phyloP scores from a whole-genome alignment of 2,888 invertebrate species.

The Acronicta leporina region DNA sequence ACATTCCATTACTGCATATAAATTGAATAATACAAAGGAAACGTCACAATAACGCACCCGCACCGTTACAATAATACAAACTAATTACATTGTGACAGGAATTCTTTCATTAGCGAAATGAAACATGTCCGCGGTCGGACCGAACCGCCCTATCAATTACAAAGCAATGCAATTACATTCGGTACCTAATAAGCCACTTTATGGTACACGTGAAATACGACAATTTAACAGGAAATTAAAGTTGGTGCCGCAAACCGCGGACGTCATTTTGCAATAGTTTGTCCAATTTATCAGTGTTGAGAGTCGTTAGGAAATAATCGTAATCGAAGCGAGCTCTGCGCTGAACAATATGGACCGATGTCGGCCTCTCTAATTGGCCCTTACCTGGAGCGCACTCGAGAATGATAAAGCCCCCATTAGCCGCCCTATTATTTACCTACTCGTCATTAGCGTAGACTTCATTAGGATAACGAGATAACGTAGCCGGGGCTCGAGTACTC shows the following conservation, averaged over 20 bases:
- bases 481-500: slow-evolving; percentile 79
- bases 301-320: slow-evolving; percentile 87
- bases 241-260: slow-evolving; percentile 78
- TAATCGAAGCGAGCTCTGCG: slow-evolving; percentile 86
- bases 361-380: slow-evolving; percentile 89
- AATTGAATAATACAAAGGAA: slow-evolving; percentile 44
- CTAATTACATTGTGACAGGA: slow-evolving; percentile 52
- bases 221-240: slow-evolving; percentile 82
- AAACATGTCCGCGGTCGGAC: slow-evolving; percentile 53
- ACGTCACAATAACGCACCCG: slow-evolving; percentile 36
- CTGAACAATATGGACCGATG: slow-evolving; percentile 89
- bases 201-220: slow-evolving; percentile 65
- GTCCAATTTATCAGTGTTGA: slow-evolving; percentile 87
- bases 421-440: slow-evolving; percentile 89
- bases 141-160: slow-evolving; percentile 59
- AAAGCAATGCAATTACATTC: slow-evolving; percentile 60
- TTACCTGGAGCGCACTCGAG: slow-evolving; percentile 89
- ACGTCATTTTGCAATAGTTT: slow-evolving; percentile 87
- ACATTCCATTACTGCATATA: slow-evolving; percentile 39
- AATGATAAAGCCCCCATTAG: slow-evolving; percentile 90
- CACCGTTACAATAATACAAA: slow-evolving; percentile 52
- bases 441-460: slow-evolving; percentile 89
- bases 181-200: slow-evolving; percentile 60
- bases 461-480: slow-evolving; percentile 90
- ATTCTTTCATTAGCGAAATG: slow-evolving; percentile 61